A percentile compares a stretch with the other conserved stretches of the same genome.
Evolutionary conservation across 2,113 vertebrate species (phyloP).

Genomic region (Peromyscus polionotus): DNA sequence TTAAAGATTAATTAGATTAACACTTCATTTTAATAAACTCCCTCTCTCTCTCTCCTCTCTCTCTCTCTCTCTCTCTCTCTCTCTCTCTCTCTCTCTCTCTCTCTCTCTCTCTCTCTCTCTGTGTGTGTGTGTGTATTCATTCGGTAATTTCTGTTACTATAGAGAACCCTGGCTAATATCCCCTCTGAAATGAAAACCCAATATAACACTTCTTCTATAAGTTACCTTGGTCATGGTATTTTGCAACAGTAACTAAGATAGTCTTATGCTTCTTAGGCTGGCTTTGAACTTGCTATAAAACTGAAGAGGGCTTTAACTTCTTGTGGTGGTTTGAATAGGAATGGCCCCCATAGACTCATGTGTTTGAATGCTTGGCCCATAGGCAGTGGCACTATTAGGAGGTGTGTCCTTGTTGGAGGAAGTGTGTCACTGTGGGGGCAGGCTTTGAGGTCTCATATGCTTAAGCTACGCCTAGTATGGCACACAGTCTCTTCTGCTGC

Average conservation of each 20-base stretch:
- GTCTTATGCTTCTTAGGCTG: not conserved
- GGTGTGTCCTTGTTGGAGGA: too few relatives aligned
- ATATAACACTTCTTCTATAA: not conserved
- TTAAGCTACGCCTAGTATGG: not conserved
- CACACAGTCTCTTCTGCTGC: not conserved
- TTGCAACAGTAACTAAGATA: not conserved
- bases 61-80: too few relatives aligned
- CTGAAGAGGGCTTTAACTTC: not conserved
- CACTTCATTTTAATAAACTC: too few relatives aligned
- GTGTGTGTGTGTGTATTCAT: not conserved
- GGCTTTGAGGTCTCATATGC: not conserved
- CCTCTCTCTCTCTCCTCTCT: too few relatives aligned
- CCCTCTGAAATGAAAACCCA: not conserved
- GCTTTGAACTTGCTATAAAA: not conserved
- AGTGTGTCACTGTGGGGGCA: too few relatives aligned
- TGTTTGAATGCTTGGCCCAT: too few relatives aligned
- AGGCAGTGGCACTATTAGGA: too few relatives aligned
- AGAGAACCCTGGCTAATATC: not conserved
- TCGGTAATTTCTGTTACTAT: not conserved
- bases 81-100: too few relatives aligned
- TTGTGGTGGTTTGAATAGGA: not conserved
- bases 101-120: too few relatives aligned
- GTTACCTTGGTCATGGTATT: not conserved
- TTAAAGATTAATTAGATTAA: too few relatives aligned
- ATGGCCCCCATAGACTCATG: not conserved